A percentile compares a stretch with the other conserved stretches of the same genome.
Evolutionary conservation across 2,113 vertebrate genomes (phyloP).

Genomic region (Sakesphorus luctuosus): DNA sequence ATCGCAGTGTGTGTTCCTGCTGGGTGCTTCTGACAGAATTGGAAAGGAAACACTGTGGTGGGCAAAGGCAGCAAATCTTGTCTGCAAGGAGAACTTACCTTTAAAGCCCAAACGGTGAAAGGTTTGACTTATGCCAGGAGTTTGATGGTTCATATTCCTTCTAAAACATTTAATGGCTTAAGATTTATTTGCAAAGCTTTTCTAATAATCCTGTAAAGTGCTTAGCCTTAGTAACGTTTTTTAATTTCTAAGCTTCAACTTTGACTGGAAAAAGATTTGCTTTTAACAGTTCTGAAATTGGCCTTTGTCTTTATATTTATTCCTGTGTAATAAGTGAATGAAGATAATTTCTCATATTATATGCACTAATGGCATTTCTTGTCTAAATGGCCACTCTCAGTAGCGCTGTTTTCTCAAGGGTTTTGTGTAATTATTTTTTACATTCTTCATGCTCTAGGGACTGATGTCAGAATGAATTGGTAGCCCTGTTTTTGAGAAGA

Average conservation of each 20-base stretch:
- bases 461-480: background rate
- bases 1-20: background rate
- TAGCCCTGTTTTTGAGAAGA: background rate
- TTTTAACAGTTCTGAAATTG: background rate
- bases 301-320: background rate
- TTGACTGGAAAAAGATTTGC: background rate
- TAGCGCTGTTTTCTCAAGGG: background rate
- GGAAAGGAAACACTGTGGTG: background rate
- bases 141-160: background rate
- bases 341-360: background rate
- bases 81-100: background rate
- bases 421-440: background rate
- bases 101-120: background rate
- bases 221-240: background rate
- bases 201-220: slow-evolving; percentile 3
- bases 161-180: background rate
- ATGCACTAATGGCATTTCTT: background rate
- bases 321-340: background rate
- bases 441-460: background rate
- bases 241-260: background rate
- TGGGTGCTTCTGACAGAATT: background rate
- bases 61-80: background rate
- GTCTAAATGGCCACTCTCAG: background rate
- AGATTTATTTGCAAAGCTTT: slow-evolving; percentile 34
- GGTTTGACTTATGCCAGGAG: background rate